A percentile compares a stretch with the other conserved stretches of the same genome.
Conservation (phyloP, 2,888 invertebrate genomes). For the Julus scanicus region DNA sequence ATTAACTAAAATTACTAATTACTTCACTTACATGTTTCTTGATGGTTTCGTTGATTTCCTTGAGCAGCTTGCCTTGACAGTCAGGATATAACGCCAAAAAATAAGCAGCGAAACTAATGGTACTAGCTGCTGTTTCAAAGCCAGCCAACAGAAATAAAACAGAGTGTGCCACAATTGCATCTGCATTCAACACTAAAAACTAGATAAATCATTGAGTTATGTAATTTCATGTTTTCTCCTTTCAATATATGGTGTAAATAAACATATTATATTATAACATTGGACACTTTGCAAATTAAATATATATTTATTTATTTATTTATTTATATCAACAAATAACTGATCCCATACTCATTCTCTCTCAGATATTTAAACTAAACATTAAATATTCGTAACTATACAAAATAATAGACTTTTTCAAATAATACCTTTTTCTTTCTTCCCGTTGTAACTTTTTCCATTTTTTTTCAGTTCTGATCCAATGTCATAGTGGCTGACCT, state of each 20-base stretch:
- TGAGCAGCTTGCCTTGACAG: slow-evolving; percentile 44
- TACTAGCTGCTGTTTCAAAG: slow-evolving; percentile 47
- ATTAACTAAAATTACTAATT: not conserved
- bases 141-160: slow-evolving; percentile 54
- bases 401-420: no score
- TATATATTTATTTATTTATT: no score
- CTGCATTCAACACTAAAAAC: slow-evolving; percentile 24
- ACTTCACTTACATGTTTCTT: not conserved
- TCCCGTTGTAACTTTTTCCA: not conserved
- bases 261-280: no score
- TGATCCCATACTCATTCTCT: no score
- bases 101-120: slow-evolving; percentile 43
- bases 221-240: no score
- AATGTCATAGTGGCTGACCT: not conserved
- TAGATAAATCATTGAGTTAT: no score
- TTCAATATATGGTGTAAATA: no score
- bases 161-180: slow-evolving; percentile 49
- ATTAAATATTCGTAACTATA: no score
- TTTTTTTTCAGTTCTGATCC: not conserved
- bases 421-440: not conserved
- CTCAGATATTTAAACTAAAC: no score
- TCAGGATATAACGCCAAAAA: slow-evolving; percentile 50
- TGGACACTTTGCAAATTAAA: no score
- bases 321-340: no score
- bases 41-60: slow-evolving; percentile 51